Evolutionary conservation across 1,140 invertebrate species (phyloP).

Genomic region (Heliothis virescens): DNA sequence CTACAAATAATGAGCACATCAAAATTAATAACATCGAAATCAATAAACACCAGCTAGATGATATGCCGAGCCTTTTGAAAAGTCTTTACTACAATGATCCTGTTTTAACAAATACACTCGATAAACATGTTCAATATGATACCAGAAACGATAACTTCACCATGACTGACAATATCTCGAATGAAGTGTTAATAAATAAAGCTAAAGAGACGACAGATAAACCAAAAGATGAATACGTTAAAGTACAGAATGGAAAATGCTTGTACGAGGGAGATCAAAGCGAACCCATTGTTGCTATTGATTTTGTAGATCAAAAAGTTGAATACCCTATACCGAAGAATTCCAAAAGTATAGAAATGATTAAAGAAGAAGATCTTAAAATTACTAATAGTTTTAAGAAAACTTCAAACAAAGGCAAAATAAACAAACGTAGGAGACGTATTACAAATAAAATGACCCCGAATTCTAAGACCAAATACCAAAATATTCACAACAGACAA

Average conservation of each 20-base stretch:
- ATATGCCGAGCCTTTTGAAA: slow-evolving; percentile 58
- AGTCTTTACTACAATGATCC: slow-evolving; percentile 58
- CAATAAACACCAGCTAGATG: slow-evolving; percentile 47
- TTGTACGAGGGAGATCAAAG: slow-evolving; percentile 37
- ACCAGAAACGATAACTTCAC: slow-evolving; percentile 50
- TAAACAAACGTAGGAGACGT: slow-evolving; percentile 6
- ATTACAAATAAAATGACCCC: background rate
- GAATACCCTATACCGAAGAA: background rate
- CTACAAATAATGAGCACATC: background rate
- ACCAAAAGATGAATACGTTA: background rate
- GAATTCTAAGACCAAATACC: slow-evolving; percentile 42
- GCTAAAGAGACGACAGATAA: background rate
- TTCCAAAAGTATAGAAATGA: slow-evolving; percentile 1
- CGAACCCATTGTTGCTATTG: slow-evolving; percentile 12
- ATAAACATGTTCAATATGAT: slow-evolving; percentile 47
- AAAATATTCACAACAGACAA: slow-evolving; percentile 57
- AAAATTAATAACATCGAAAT: slow-evolving; percentile 10
- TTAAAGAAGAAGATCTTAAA: slow-evolving; percentile 5
- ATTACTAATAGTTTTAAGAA: slow-evolving; percentile 22
- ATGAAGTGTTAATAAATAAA: slow-evolving; percentile 1
- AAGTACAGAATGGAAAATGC: background rate
- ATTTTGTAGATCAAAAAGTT: background rate
- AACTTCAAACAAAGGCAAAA: background rate
- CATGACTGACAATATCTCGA: slow-evolving; percentile 51
- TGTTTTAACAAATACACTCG: slow-evolving; percentile 47